Evolutionary conservation across 2,888 invertebrate species (phyloP).

Genomic region (Lamellibrachia satsuma): DNA sequence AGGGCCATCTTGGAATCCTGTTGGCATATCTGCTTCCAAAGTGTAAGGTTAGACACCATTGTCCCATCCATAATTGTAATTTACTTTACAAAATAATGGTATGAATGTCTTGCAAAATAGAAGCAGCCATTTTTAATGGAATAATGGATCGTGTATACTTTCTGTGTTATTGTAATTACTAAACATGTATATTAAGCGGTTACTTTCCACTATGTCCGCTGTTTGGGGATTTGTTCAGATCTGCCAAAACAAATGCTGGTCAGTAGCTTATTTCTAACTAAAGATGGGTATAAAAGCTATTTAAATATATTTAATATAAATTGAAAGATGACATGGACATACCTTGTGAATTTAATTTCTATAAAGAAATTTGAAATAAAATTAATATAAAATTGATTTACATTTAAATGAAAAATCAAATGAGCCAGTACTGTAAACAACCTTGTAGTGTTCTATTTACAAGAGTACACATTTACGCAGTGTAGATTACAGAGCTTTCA

Average conservation of each 20-base stretch:
- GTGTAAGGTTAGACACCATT: conserved; percentile 67
- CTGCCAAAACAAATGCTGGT: too few relatives aligned
- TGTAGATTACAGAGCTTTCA: background rate
- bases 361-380: background rate
- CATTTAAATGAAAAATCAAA: background rate
- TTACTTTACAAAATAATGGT: background rate
- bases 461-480: background rate
- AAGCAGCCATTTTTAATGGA: too few relatives aligned
- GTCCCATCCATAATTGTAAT: background rate
- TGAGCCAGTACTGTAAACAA: background rate
- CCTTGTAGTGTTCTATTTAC: background rate
- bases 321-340: background rate
- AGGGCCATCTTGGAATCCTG: conserved; percentile 88
- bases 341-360: background rate
- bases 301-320: too few relatives aligned
- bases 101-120: too few relatives aligned
- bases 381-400: background rate
- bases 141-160: too few relatives aligned
- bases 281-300: too few relatives aligned
- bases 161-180: too few relatives aligned
- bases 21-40: conserved; percentile 82
- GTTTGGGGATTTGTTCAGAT: too few relatives aligned
- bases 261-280: too few relatives aligned
- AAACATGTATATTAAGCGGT: too few relatives aligned
- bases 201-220: too few relatives aligned